phyloP scores from a whole-genome alignment of 2,797 vertebrate genomes.

The Pelochelys cantorii region DNA sequence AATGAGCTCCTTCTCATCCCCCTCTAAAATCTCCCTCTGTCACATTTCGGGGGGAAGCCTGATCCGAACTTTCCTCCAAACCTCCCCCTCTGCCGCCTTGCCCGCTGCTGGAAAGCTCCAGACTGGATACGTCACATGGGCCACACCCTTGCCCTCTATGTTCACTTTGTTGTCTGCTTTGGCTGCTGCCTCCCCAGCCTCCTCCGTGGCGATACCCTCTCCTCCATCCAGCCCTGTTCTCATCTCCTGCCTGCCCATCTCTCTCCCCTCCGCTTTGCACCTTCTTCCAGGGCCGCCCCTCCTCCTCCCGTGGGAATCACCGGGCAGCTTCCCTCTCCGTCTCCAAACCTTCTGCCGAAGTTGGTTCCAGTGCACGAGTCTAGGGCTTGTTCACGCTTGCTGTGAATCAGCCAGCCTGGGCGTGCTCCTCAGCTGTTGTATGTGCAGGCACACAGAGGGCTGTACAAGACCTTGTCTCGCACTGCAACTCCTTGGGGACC shows the following conservation, averaged over 20 bases:
- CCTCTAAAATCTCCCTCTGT: neutral
- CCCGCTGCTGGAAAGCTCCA: neutral
- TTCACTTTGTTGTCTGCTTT: neutral
- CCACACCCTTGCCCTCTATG: neutral
- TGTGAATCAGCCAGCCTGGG: neutral
- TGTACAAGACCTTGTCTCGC: neutral
- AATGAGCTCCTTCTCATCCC: neutral
- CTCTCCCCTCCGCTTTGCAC: neutral
- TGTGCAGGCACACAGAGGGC: neutral
- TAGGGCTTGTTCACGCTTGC: neutral
- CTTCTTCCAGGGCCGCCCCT: neutral
- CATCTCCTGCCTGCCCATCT: neutral
- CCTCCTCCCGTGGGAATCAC: neutral
- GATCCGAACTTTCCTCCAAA: neutral
- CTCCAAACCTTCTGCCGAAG: neutral
- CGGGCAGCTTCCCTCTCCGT: neutral
- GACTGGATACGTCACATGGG: neutral
- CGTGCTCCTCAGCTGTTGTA: neutral
- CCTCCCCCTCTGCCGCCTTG: neutral
- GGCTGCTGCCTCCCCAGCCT: neutral
- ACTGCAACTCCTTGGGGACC: neutral
- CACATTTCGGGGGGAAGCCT: neutral
- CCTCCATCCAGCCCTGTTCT: neutral
- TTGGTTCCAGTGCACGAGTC: neutral
- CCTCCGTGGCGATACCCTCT: neutral